Evolutionary conservation across 2,888 invertebrate genomes (phyloP), one percentile per base, ranked within the genome.

Genomic region (Leptinotarsa rubiginosa): DNA sequence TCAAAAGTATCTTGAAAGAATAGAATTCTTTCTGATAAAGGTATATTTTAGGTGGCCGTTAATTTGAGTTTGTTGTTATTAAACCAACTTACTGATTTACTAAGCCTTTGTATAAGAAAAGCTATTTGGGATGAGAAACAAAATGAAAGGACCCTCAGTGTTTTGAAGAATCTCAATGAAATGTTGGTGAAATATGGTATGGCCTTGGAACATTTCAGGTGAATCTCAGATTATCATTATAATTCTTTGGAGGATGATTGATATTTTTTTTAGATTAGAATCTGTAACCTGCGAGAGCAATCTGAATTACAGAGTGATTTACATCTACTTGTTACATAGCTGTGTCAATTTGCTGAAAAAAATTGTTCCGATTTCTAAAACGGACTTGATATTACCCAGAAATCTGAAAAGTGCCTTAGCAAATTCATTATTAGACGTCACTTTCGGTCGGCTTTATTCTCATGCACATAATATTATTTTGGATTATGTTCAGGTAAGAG

Each of bases 101-200:
- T 93, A 69, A 84, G 88, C 25, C 87, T 89, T 50, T 91, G 91
- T 81, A 86, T 93, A 0, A 88, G 86, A 81, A 89, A 90, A 22
- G 84, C 86, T 52, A 89, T 92, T 76, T 93, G 93, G 92, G 85
- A 87, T 52, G 88, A 89, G 47, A 88, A 89, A 70, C 85, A 83
- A 54, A 87, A 88, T 65, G 88, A 89, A 81, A 88, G 87, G 2
- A 87, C 89, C 70, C 85, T 89, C 75, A 89, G 89, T 68, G 88
- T 91, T 73, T 86, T 90, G 18, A 90, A 90, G 75, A 89, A 90
- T 80, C 88, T 90, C 64, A 90, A 90, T 78, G 89, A 90, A 86
- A 85, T 89, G 12, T 89, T 93, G 85, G 87, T 90, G n/a, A 86
- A 90, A 77, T 84, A 92, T 75, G 92, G 92, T 16, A 92, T 92